Evolutionary conservation across 2,888 invertebrate genomes (phyloP), one percentile per base, ranked within the genome.

Genomic region (Hydroisotoma schaefferi): DNA sequence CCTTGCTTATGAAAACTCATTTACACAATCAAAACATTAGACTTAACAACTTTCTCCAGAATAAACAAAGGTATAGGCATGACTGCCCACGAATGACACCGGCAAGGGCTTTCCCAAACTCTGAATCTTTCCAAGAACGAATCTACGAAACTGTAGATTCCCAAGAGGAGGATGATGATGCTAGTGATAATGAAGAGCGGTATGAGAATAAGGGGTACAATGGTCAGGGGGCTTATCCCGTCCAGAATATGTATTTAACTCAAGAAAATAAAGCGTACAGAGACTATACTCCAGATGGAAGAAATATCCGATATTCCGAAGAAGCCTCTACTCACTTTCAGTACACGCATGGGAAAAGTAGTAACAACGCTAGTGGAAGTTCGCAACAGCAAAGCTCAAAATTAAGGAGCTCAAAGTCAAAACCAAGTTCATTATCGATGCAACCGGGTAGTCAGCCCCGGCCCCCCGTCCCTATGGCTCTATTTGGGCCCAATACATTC

Each of bases 61-160:
- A 43, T 6, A 48, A 43, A 52, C 25, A 33, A 43, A 51, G 23
- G 38, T 37, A 25, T 8, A 8, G 22, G 6, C 20, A 29, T 5
- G 26, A 49, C 15, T 25, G 18, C 22, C 55, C 52, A 20, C 33
- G 20, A 6, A 27, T 18, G 26, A 47, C 37, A 20, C 38, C 33
- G 25, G 20, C 20, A 20, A n/a, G 20, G 6, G 44, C 25, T 20
- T 26, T 47, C 23, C 23, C 29, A 8, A 26, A 53, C 40, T 51
- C 53, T 12, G 40, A 40, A 2, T 53, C 53, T 4, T 40, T 65
- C 23, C 61, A 65, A 29, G 72, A 72, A 33, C 60, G 69, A 53
- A 72, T 72, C 58, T 71, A 71, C 54, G 72, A 72, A 44, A 61
- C 65, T 27, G 69, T 71, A 6, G 72, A 71, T 49, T 66, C 64